phyloP scores from a whole-genome alignment of 2,797 vertebrate genomes.

The Kryptopterus vitreolus region DNA sequence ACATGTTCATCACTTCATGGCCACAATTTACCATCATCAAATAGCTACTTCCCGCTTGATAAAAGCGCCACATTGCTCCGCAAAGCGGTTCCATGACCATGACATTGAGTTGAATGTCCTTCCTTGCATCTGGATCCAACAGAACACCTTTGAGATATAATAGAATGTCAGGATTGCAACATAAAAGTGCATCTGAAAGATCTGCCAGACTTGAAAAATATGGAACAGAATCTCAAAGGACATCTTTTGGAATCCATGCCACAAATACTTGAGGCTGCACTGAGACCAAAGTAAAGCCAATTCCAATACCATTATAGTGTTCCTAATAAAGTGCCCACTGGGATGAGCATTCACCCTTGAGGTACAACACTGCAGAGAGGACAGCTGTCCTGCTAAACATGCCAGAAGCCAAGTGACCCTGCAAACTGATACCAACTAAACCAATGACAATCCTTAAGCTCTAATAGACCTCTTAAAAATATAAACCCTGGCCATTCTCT shows the following conservation, averaged over 20 bases:
- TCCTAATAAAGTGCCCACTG: not conserved
- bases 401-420: conserved; percentile 49
- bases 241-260: not conserved
- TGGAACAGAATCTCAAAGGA: not conserved
- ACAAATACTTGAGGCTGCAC: not conserved
- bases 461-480: conserved; percentile 20
- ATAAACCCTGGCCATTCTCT: conserved; percentile 15
- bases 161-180: not conserved
- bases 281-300: not conserved
- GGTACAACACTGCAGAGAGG: conserved; percentile 45
- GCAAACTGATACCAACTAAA: conserved; percentile 36
- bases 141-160: not conserved
- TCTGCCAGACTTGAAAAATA: not conserved
- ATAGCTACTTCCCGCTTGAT: not conserved
- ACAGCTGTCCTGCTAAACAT: conserved; percentile 53
- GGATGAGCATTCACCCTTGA: conserved; percentile 47
- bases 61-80: too few species aligned
- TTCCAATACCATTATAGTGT: not conserved
- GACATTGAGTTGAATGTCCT: not conserved
- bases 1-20: not conserved
- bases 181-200: not conserved
- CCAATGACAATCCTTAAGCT: conserved; percentile 2
- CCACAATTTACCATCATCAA: not conserved
- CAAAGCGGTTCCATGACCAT: not conserved
- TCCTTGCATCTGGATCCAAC: not conserved